Evolutionary conservation across 1,140 invertebrate genomes (phyloP).

Genomic region (Trichonephila inaurata): DNA sequence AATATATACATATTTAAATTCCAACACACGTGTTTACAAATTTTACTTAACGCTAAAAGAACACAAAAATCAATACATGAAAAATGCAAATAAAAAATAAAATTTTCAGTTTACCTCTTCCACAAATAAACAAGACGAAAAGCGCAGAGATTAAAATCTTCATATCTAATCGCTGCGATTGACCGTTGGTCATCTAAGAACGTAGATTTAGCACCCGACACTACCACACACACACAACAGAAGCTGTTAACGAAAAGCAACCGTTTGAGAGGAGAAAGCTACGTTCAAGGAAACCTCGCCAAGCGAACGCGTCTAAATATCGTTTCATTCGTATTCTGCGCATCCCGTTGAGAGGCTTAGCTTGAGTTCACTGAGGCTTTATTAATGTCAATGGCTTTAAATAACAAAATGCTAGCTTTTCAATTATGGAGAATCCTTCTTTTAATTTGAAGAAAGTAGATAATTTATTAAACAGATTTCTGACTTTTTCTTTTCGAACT

Average conservation of each 20-base stretch:
- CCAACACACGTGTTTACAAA: no score
- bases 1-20: no score
- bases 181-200: slow-evolving; percentile 24
- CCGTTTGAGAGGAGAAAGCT: neutral
- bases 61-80: neutral
- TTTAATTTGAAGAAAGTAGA: neutral
- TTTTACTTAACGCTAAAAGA: no score
- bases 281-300: slow-evolving; percentile 15
- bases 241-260: neutral
- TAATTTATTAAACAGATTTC: neutral
- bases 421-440: neutral
- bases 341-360: neutral
- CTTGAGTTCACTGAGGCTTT: neutral
- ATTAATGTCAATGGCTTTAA: neutral
- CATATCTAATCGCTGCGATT: neutral
- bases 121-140: neutral
- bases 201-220: neutral
- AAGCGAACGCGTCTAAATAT: slow-evolving; percentile 13
- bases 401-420: neutral
- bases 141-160: neutral
- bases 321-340: slow-evolving; percentile 54
- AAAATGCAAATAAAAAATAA: neutral
- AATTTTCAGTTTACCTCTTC: neutral
- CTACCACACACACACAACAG: neutral
- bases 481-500: neutral